phyloP scores from a whole-genome alignment of 2,888 invertebrate species.

The Pristionchus arcanus region DNA sequence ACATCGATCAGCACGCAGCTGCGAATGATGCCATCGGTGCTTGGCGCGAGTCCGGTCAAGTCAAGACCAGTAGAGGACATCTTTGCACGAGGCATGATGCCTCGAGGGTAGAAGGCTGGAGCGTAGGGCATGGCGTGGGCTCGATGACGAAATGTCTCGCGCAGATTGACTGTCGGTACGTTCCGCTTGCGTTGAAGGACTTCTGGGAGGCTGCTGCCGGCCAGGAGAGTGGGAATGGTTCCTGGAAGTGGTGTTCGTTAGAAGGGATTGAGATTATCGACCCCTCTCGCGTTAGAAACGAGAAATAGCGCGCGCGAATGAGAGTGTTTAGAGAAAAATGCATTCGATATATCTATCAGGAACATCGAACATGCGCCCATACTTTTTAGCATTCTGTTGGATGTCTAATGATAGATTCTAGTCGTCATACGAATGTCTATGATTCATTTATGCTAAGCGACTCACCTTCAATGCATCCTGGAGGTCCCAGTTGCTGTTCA shows the following conservation, averaged over 20 bases:
- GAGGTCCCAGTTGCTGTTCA: not conserved
- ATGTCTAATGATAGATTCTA: not conserved
- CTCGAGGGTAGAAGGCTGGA: no score
- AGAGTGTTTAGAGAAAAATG: not conserved
- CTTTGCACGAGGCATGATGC: not conserved
- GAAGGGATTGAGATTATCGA: no score
- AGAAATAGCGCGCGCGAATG: no score
- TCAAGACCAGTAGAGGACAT: not conserved
- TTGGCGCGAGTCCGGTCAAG: not conserved
- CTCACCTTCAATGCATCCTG: not conserved
- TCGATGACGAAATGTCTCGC: not conserved
- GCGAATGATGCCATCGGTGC: not conserved
- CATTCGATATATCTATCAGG: no score
- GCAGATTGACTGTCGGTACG: not conserved
- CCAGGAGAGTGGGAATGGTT: not conserved
- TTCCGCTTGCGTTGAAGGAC: not conserved
- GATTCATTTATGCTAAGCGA: not conserved
- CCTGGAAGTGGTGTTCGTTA: not conserved
- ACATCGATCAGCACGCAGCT: not conserved
- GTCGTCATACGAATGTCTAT: not conserved
- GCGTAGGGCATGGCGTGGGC: not conserved
- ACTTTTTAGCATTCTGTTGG: no score
- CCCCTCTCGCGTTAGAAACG: no score
- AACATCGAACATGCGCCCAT: no score
- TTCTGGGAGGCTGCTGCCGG: not conserved